Evolutionary conservation across 2,888 invertebrate genomes (phyloP).

Genomic region (Choristoneura rosaceana): DNA sequence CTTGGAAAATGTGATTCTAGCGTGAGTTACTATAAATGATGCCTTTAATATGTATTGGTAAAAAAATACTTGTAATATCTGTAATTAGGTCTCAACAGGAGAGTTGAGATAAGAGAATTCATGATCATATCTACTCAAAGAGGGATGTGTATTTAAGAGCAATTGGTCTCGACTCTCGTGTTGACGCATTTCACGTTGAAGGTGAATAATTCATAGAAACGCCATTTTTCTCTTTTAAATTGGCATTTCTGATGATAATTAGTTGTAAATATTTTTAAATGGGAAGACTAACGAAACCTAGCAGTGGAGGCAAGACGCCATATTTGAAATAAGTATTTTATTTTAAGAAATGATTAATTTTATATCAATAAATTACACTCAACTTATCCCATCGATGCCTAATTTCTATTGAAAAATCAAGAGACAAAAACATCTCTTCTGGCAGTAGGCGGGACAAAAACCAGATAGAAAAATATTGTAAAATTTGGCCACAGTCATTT

Average conservation of each 20-base stretch:
- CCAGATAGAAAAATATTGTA: no score
- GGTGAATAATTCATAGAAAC: background rate
- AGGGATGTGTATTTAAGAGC: no score
- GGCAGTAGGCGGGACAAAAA: no score
- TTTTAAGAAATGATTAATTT: background rate
- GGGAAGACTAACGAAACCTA: conserved; percentile 64
- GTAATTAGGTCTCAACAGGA: background rate
- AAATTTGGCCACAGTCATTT: no score
- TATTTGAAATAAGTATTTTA: conserved; percentile 20
- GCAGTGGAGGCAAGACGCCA: conserved; percentile 72
- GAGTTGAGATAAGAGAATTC: background rate
- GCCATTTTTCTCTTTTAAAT: background rate
- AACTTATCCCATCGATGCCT: background rate
- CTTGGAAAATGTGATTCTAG: background rate
- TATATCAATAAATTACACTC: background rate
- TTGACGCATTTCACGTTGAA: background rate
- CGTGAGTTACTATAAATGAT: background rate
- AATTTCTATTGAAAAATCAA: background rate
- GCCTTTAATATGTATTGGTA: background rate
- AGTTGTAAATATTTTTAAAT: conserved; percentile 43
- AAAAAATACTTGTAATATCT: background rate
- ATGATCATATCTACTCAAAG: background rate
- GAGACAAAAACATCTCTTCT: no score
- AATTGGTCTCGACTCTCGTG: background rate
- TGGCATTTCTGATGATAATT: conserved; percentile 46